Evolutionary conservation across 2,113 vertebrate genomes (phyloP).

Genomic region (Leptosomus discolor): DNA sequence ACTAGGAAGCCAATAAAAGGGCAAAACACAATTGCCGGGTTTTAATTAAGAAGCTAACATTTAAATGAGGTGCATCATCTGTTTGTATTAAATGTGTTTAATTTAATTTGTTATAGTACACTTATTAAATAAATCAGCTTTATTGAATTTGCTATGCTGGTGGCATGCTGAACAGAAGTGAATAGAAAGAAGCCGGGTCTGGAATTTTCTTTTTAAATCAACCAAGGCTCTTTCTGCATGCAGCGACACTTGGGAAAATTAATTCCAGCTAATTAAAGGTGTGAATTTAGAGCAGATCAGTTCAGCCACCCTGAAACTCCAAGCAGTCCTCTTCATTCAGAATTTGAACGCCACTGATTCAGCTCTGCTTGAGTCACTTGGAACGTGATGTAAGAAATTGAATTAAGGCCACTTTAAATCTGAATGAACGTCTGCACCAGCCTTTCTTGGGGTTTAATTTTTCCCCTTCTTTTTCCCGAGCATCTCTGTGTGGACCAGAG

Average conservation of each 20-base stretch:
- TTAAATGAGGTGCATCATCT: not conserved
- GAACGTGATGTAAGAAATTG: not conserved
- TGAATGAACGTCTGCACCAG: not conserved
- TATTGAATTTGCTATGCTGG: not conserved
- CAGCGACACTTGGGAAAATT: not conserved
- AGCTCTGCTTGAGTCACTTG: not conserved
- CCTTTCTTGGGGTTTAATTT: not conserved
- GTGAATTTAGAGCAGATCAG: slow-evolving; percentile 5
- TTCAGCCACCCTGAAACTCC: not conserved
- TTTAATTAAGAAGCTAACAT: slow-evolving; percentile 23
- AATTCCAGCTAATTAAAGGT: slow-evolving; percentile 56
- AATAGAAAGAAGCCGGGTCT: not conserved
- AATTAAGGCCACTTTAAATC: not conserved
- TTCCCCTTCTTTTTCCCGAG: not conserved
- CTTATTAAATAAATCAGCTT: slow-evolving; percentile 16
- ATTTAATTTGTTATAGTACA: not conserved
- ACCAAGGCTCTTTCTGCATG: not conserved
- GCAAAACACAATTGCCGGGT: not conserved
- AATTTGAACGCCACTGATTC: not conserved
- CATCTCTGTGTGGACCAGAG: not conserved
- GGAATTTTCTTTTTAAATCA: not conserved
- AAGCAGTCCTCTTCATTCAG: not conserved
- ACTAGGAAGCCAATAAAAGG: not conserved
- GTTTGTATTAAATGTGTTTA: not conserved
- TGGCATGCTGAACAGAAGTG: not conserved